A percentile compares a stretch with the other conserved stretches of the same genome.
phyloP scores from a whole-genome alignment of 2,797 vertebrate genomes.

The Choloepus didactylus region DNA sequence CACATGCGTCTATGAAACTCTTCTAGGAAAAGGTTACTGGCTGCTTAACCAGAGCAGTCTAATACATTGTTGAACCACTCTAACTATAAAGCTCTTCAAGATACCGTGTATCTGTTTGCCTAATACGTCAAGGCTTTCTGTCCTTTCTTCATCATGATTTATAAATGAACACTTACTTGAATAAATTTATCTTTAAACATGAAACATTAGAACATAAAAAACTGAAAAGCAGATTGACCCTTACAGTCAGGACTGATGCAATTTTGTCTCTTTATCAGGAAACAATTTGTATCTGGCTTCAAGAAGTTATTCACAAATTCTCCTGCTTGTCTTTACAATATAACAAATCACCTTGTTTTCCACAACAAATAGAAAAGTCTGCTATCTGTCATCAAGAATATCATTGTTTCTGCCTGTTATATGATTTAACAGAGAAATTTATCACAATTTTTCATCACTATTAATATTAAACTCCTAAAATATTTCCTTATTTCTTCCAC shows the following conservation, averaged over 20 bases:
- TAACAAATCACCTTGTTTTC: neutral
- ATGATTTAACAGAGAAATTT: slow-evolving; percentile 15
- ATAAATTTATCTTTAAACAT: neutral
- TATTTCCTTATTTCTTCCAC: neutral
- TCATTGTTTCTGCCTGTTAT: neutral
- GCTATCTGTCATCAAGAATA: slow-evolving; percentile 22
- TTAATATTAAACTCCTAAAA: slow-evolving; percentile 9
- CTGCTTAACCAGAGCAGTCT: neutral
- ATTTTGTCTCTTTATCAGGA: neutral
- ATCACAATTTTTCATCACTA: neutral
- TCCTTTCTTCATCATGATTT: neutral
- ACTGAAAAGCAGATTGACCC: neutral
- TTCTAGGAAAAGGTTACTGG: neutral
- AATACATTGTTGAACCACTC: neutral
- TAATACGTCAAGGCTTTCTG: neutral
- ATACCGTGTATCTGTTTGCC: neutral
- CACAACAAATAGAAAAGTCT: slow-evolving; percentile 25
- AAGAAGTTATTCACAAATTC: neutral
- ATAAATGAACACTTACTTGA: neutral
- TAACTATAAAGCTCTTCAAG: neutral
- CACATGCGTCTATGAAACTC: neutral
- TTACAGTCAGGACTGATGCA: neutral
- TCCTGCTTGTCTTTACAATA: neutral
- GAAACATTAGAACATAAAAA: neutral
- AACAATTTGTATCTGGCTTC: neutral